Conservation (phyloP, 1,140 invertebrate genomes). For the Neodiprion fabricii region DNA sequence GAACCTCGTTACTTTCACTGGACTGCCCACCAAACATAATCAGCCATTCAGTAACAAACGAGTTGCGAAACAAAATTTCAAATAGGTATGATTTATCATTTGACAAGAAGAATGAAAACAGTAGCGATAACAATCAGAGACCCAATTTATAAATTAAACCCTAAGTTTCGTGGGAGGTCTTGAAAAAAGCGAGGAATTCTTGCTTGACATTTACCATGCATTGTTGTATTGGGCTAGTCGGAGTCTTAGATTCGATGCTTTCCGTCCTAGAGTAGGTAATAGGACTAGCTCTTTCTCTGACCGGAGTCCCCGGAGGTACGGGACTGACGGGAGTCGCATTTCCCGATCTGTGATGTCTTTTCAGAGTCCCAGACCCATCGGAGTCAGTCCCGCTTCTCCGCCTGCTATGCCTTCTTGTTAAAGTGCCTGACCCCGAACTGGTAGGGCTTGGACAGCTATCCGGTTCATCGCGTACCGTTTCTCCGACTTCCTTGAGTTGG, state of each 20-base stretch:
- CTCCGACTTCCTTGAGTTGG: conserved; percentile 84
- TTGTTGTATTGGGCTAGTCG: conserved; percentile 55
- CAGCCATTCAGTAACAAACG: too few species aligned
- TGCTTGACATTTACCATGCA: conserved; percentile 52
- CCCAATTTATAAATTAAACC: too few species aligned
- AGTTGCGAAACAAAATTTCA: too few species aligned
- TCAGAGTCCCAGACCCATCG: conserved; percentile 70
- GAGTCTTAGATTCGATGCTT: conserved; percentile 52
- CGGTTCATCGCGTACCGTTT: conserved; percentile 62
- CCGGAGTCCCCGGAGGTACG: conserved; percentile 57
- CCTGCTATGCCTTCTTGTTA: conserved; percentile 66
- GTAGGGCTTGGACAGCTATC: conserved; percentile 57
- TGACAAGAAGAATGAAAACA: too few species aligned
- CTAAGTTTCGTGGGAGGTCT: too few species aligned
- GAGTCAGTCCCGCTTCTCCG: conserved; percentile 66
- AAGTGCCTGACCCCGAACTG: conserved; percentile 58
- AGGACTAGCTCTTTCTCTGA: conserved; percentile 59
- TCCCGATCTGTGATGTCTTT: conserved; percentile 62
- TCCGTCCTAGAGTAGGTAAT: conserved; percentile 51
- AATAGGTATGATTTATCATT: too few species aligned
- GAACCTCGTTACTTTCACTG: too few species aligned
- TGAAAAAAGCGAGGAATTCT: too few species aligned
- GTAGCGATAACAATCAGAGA: too few species aligned
- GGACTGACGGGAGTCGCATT: conserved; percentile 63
- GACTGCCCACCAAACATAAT: too few species aligned